phyloP scores from a whole-genome alignment of 2,888 invertebrate genomes.

The Notodonta ziczac region DNA sequence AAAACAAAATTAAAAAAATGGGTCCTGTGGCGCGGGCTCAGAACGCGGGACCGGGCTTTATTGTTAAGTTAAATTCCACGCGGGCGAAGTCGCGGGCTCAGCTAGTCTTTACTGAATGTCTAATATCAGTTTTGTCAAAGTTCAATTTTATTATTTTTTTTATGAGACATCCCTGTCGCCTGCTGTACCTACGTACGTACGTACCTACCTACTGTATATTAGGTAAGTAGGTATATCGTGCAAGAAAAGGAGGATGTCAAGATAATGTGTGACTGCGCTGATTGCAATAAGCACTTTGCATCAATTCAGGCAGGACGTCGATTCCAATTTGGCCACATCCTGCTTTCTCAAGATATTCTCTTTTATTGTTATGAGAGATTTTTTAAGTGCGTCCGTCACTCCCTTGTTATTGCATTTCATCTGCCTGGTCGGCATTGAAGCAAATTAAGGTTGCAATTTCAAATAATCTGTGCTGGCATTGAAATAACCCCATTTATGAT shows the following conservation, averaged over 20 bases:
- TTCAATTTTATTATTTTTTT: slow-evolving; percentile 15
- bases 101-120: no score
- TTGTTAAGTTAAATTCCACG: no score
- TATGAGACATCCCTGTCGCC: slow-evolving; percentile 46
- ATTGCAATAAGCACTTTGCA: slow-evolving; percentile 78
- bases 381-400: slow-evolving; percentile 37
- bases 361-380: slow-evolving; percentile 49
- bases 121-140: slow-evolving; percentile 6
- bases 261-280: slow-evolving; percentile 69
- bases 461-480: neutral
- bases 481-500: neutral
- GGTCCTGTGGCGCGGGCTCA: no score
- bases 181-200: no score
- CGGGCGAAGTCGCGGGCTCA: no score
- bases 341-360: slow-evolving; percentile 74
- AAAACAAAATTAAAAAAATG: no score
- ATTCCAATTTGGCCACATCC: slow-evolving; percentile 81
- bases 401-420: slow-evolving; percentile 11
- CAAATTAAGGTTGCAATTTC: neutral
- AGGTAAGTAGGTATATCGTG: slow-evolving; percentile 15
- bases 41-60: no score
- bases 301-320: slow-evolving; percentile 76
- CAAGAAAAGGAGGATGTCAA: slow-evolving; percentile 67
- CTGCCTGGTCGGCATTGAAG: neutral
- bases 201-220: slow-evolving; percentile 6